These are phyloP conservation scores for Phrixothrix hirtus DNA, from an alignment of 2,888 invertebrate species.

Conservation along the genomic window DNA sequence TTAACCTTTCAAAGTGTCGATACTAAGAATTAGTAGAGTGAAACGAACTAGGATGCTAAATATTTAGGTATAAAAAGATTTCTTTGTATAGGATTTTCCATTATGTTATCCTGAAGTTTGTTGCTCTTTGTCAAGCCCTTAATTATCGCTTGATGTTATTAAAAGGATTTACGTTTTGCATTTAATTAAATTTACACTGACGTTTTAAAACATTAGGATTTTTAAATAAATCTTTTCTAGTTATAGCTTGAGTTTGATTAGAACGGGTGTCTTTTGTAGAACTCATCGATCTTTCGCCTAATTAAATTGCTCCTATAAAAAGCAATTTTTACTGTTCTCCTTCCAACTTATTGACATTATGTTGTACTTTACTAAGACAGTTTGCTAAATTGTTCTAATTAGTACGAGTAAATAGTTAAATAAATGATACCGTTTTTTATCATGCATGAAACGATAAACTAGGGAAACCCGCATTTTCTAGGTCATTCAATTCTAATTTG, in stretches of 20 bases:
- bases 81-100: constrained; percentile 6
- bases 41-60: no score
- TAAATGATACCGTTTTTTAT: constrained; percentile 6
- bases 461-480: constrained; percentile 4
- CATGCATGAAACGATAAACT: background rate
- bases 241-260: constrained; percentile 23
- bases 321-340: constrained; percentile 31
- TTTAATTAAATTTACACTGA: constrained; percentile 24
- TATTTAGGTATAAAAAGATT: constrained; percentile 10
- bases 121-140: constrained; percentile 9
- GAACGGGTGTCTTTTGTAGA: constrained; percentile 18
- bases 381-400: constrained; percentile 21
- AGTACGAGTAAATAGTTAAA: constrained; percentile 11
- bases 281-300: constrained; percentile 31
- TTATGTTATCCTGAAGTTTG: constrained; percentile 13
- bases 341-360: constrained; percentile 31
- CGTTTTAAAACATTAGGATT: constrained; percentile 17
- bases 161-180: constrained; percentile 8
- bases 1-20: constrained; percentile 1
- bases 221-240: constrained; percentile 25
- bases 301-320: constrained; percentile 35
- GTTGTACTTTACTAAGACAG: constrained; percentile 12
- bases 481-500: constrained; percentile 1
- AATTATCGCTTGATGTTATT: constrained; percentile 16
- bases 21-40: background rate